A percentile compares a stretch with the other conserved stretches of the same genome.
Conservation (phyloP, 2,888 invertebrate species). For the Pterostichus niger region DNA sequence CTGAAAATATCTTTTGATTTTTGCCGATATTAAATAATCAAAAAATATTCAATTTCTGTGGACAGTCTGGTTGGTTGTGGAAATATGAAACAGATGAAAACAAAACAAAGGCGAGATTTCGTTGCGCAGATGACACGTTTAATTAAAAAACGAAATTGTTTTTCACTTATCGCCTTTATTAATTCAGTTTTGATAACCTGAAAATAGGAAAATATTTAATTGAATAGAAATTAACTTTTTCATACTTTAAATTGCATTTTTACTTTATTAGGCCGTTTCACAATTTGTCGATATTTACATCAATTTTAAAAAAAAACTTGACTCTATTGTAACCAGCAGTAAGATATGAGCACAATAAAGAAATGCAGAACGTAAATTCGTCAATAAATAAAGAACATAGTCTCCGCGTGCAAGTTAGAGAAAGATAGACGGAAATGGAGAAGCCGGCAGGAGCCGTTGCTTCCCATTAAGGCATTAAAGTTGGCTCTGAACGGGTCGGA, state of each 20-base stretch:
- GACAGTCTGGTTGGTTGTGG: neutral
- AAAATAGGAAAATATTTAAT: constrained; percentile 20
- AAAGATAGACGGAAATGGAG: too few relatives aligned
- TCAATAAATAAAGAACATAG: too few relatives aligned
- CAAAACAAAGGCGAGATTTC: constrained; percentile 7
- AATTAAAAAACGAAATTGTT: constrained; percentile 43
- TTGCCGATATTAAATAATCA: neutral
- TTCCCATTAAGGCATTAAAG: too few relatives aligned
- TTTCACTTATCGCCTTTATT: constrained; percentile 44
- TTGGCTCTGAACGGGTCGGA: too few relatives aligned
- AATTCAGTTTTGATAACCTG: constrained; percentile 3
- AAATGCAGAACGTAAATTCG: too few relatives aligned
- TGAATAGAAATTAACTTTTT: constrained; percentile 15
- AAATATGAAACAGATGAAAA: constrained; percentile 19
- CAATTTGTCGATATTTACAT: too few relatives aligned
- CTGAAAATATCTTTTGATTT: constrained; percentile 25
- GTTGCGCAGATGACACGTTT: constrained; percentile 27
- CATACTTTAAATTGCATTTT: constrained; percentile 11
- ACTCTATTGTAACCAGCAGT: too few relatives aligned
- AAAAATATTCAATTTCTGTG: neutral
- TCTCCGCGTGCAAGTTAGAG: too few relatives aligned
- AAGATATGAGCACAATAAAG: too few relatives aligned
- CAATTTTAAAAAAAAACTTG: too few relatives aligned
- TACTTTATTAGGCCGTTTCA: neutral
- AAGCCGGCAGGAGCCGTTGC: too few relatives aligned